Evolutionary conservation across 1,140 invertebrate species (phyloP).

Genomic region (Tetragonula clypearis): DNA sequence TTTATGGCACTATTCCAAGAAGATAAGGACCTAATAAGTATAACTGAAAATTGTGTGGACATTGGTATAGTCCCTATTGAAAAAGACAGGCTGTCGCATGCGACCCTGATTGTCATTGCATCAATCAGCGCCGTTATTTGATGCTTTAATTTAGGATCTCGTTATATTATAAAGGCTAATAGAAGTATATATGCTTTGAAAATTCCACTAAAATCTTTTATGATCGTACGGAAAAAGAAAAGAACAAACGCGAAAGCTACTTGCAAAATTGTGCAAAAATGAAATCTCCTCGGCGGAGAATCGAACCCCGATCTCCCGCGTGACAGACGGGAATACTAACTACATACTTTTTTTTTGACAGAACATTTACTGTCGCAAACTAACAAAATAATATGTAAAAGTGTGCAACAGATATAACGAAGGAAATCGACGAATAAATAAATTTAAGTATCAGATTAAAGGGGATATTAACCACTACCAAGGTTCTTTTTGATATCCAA

Average conservation of each 20-base stretch:
- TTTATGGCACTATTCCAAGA: not conserved
- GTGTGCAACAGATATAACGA: no score
- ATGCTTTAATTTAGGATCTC: not conserved
- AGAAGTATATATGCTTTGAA: not conserved
- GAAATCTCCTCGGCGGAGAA: slow-evolving; percentile 65
- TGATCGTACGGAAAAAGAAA: not conserved
- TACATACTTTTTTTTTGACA: slow-evolving; percentile 6
- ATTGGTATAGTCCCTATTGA: not conserved
- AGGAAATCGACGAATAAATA: no score
- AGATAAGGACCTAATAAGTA: not conserved
- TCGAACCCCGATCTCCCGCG: slow-evolving; percentile 64
- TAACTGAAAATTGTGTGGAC: not conserved
- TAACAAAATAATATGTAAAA: no score
- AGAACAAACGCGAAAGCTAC: not conserved
- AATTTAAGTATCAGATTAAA: no score
- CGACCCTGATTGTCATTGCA: not conserved
- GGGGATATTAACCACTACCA: slow-evolving; percentile 53
- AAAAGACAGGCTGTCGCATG: not conserved
- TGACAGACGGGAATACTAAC: slow-evolving; percentile 64
- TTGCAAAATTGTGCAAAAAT: slow-evolving; percentile 14
- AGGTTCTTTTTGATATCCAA: accelerated
- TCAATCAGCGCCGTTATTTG: not conserved
- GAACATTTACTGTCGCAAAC: no score
- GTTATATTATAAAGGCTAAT: not conserved
- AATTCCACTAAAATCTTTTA: not conserved